These are phyloP conservation scores for Cyphomyrus discorhynchus DNA, from an alignment of 2,113 vertebrate species.

Conservation along the genomic window DNA sequence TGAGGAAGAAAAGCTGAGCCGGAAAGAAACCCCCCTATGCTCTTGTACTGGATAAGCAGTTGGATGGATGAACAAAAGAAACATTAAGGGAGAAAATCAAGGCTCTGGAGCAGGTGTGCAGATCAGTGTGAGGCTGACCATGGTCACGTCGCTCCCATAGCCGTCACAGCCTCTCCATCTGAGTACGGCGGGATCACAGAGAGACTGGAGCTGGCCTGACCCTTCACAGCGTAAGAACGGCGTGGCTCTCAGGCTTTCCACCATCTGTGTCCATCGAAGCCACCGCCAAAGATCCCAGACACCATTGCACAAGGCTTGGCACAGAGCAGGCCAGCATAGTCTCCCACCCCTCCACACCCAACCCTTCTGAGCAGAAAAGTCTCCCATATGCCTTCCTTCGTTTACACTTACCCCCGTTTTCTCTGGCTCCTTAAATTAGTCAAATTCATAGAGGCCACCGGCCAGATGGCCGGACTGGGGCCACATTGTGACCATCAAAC, in stretches of 20 bases:
- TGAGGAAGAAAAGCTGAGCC: neutral
- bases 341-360: neutral
- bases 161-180: neutral
- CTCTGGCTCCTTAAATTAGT: neutral
- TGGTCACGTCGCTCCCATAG: neutral
- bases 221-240: neutral
- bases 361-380: neutral
- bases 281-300: neutral
- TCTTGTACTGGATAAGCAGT: neutral
- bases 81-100: neutral
- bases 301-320: slow-evolving; percentile 14
- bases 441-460: slow-evolving; percentile 1
- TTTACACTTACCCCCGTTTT: neutral
- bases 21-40: neutral
- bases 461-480: neutral
- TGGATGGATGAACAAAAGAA: neutral
- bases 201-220: neutral
- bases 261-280: neutral
- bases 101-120: neutral
- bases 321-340: neutral
- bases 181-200: neutral
- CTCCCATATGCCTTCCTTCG: neutral
- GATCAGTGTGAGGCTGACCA: neutral
- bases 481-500: neutral
- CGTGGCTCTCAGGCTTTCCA: neutral